These are phyloP conservation scores for Porites lobata DNA, from an alignment of 92 coral and sea anemone species.

Conservation along the genomic window DNA sequence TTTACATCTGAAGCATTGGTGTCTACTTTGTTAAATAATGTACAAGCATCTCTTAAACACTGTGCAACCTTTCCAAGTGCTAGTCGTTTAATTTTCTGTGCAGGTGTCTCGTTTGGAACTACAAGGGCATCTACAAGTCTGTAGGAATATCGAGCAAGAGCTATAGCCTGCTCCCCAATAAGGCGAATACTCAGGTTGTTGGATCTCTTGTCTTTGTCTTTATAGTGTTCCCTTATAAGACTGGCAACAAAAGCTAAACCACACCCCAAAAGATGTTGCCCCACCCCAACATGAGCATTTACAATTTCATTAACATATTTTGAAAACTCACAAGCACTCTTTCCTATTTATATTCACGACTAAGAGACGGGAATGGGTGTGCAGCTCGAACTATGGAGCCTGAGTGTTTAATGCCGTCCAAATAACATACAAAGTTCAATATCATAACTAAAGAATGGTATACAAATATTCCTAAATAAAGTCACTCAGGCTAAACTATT, in stretches of 20 bases:
- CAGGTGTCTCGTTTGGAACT: conserved; percentile 7
- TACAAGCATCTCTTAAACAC: conserved; percentile 53
- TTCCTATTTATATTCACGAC: no score
- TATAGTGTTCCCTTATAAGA: conserved; percentile 19
- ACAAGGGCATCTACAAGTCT: no score
- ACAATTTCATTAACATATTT: background rate
- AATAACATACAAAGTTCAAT: no score
- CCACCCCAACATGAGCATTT: background rate
- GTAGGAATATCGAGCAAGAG: conserved; percentile 29
- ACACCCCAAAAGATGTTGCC: conserved; percentile 4
- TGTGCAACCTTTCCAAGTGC: background rate
- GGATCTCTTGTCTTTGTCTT: conserved; percentile 29
- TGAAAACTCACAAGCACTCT: no score
- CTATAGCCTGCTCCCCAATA: conserved; percentile 59
- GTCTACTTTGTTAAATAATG: background rate
- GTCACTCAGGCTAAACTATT: no score
- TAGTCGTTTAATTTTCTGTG: background rate
- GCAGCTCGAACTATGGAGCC: no score
- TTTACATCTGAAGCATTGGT: no score
- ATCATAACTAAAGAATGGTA: no score
- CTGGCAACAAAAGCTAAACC: conserved; percentile 20
- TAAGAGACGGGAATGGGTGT: no score
- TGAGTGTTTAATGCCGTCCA: no score
- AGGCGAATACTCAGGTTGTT: conserved; percentile 44
- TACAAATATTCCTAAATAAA: no score